Base-by-base conservation (phyloP, 2,113 vertebrate species). In the Paradoxurus hermaphroditus region DNA sequence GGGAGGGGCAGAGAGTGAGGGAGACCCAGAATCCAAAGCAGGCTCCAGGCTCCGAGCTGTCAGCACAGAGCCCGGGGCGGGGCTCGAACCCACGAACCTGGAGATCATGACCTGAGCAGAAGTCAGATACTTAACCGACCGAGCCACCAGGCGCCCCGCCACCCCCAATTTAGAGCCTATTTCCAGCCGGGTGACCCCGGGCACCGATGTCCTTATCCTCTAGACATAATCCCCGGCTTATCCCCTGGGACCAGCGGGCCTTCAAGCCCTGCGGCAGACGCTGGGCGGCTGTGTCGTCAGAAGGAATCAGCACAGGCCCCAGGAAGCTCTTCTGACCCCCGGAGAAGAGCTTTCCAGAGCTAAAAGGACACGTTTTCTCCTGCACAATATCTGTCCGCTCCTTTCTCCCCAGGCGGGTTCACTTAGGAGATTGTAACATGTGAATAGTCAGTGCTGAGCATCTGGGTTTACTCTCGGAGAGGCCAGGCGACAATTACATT, bases 191-290 rank as follows among this genome's bases (percentile, higher is more conserved):
- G 68, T 86, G 89, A 86, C 83, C 63, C 16, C 13, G 73, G 41
- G 49, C 1, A 0, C 65, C 11, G 1, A 53, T 0, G 7, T 49
- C 15, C 36, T 72, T 4, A 88, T 56, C 15, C 27, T 29, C 70
- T 2, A n/a, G 75, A 72, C 6, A 0, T 86, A 44, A 79, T 88
- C 88, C 82, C 19, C 4, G 1, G 23, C 15, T 87, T 65, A n/a
- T 34, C 49, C 36, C 10, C 18, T 27, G 29, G 67, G 27, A 67
- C 5, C 2, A 0, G 39, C 29, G 19, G 19, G 11, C n/a, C n/a
- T n/a, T n/a, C n/a, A n/a, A n/a, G 12, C 46, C 16, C 56, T 1
- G 8, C 0, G 0, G 18, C 11, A 62, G 72, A 29, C 15, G 6
- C 46, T 16, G 2, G 1, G 46, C 78, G 46, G 59, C 39, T 59